A percentile compares a stretch with the other conserved stretches of the same genome.
phyloP scores from a whole-genome alignment of 2,888 invertebrate species.

The Trichogramma evanescens region DNA sequence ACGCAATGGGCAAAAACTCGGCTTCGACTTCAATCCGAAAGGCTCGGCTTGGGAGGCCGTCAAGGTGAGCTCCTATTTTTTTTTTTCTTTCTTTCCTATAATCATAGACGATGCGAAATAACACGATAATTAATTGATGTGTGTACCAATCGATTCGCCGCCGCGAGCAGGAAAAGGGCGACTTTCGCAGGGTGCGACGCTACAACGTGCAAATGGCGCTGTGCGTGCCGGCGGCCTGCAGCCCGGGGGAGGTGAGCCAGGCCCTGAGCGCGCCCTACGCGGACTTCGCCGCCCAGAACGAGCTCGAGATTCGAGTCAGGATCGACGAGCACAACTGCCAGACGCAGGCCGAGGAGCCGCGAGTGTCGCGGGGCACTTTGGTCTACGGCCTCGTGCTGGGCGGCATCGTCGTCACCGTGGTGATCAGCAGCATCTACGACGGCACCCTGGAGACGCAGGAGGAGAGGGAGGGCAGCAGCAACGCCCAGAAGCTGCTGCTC shows the following conservation, averaged over 20 bases:
- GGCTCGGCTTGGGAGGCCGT: conserved; percentile 36
- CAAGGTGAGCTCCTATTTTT: conserved; percentile 23
- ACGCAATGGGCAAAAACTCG: conserved; percentile 18
- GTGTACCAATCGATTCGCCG: background rate
- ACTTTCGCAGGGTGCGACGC: conserved; percentile 28
- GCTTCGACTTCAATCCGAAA: conserved; percentile 30
- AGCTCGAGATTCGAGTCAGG: conserved; percentile 24
- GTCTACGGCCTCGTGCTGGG: conserved; percentile 19
- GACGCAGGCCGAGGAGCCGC: conserved; percentile 24
- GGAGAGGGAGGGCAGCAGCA: background rate
- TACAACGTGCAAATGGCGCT: conserved; percentile 47
- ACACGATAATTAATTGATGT: background rate
- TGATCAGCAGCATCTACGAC: conserved; percentile 13
- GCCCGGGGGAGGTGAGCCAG: conserved; percentile 51
- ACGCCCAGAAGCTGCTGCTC: conserved; percentile 24
- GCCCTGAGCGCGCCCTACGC: conserved; percentile 49
- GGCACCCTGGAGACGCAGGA: conserved; percentile 10
- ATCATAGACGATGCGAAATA: background rate
- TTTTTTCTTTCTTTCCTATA: background rate
- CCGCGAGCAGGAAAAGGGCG: conserved; percentile 32
- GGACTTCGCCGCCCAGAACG: conserved; percentile 36
- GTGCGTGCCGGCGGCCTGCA: conserved; percentile 59
- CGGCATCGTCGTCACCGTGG: conserved; percentile 2
- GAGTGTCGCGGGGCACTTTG: conserved; percentile 23
- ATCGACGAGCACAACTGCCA: conserved; percentile 29